phyloP scores from a whole-genome alignment of 1,140 invertebrate species.

The Gerris buenoi region DNA sequence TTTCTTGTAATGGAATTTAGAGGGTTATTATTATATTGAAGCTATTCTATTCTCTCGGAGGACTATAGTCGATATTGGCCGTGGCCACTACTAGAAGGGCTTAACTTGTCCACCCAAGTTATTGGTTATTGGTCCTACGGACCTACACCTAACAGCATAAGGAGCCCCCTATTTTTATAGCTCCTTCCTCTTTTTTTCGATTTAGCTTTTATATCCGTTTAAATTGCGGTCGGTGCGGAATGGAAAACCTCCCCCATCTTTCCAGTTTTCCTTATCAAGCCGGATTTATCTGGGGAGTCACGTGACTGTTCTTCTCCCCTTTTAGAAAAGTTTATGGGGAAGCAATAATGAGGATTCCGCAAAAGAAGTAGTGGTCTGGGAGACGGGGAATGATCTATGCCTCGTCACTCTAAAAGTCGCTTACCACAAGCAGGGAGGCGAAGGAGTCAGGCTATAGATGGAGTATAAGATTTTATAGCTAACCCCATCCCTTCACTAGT shows the following conservation, averaged over 20 bases:
- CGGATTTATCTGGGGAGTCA: background rate
- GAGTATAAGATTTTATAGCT: too few species aligned
- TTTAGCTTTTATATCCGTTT: background rate
- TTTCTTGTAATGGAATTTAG: background rate
- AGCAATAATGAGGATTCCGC: background rate
- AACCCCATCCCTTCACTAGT: too few species aligned
- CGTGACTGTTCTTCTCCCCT: too few species aligned
- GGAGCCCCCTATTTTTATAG: background rate
- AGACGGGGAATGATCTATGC: too few species aligned
- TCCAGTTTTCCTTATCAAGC: background rate
- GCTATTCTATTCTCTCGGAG: background rate
- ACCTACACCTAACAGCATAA: background rate
- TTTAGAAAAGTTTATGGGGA: background rate
- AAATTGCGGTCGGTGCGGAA: background rate
- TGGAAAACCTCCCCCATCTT: too few species aligned
- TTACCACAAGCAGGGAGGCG: too few species aligned
- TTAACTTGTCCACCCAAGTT: background rate
- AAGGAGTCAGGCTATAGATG: too few species aligned
- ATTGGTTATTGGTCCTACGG: background rate
- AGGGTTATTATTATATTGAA: background rate
- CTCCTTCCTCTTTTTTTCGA: background rate
- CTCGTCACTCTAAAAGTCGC: too few species aligned
- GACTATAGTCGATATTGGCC: background rate
- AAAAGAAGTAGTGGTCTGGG: too few species aligned
- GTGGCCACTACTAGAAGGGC: background rate